A percentile compares a stretch with the other conserved stretches of the same genome.
Conservation (phyloP, 2,797 vertebrate species). For the Falco biarmicus region DNA sequence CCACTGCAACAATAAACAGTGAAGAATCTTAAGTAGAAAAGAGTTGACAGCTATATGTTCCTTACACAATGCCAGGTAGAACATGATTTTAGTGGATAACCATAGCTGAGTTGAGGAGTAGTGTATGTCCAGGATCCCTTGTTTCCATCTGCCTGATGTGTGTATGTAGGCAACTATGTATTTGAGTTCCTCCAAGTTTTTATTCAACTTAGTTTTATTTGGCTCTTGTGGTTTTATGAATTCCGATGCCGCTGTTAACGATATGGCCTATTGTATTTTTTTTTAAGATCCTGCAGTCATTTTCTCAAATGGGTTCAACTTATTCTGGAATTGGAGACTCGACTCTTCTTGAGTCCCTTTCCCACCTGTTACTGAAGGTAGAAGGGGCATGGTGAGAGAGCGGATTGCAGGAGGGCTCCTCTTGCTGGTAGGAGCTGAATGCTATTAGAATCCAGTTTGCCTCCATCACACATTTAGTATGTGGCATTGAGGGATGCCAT, state of each 20-base stretch:
- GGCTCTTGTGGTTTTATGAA: neutral
- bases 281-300: neutral
- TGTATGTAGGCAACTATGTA: neutral
- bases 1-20: neutral
- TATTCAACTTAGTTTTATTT: neutral
- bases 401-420: neutral
- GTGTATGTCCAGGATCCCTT: too few relatives aligned
- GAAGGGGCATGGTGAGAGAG: neutral
- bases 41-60: neutral
- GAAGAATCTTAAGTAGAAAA: neutral
- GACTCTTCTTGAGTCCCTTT: neutral
- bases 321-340: neutral
- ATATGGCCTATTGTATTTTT: neutral
- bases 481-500: neutral
- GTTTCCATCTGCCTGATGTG: neutral
- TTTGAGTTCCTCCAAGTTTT: neutral
- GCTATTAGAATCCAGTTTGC: neutral
- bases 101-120: neutral
- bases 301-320: neutral
- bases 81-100: too few relatives aligned
- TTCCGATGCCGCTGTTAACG: neutral
- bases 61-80: neutral
- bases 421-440: neutral
- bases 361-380: neutral
- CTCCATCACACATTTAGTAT: neutral